Evolutionary conservation across 1,140 invertebrate species (phyloP).

Genomic region (Akabosia matsudoensis): DNA sequence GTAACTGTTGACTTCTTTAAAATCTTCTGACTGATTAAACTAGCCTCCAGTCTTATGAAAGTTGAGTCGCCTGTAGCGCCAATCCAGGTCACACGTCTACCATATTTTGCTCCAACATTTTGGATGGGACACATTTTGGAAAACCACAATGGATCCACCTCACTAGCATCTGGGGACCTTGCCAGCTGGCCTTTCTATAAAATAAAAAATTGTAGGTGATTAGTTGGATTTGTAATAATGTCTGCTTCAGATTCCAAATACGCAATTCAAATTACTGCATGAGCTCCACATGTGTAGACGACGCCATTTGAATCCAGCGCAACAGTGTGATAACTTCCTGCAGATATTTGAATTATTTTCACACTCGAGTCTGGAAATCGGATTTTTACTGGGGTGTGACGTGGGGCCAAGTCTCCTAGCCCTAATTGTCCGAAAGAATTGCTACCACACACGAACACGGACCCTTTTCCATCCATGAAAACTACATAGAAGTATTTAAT

Average conservation of each 20-base stretch:
- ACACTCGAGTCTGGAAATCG: constrained; percentile 63
- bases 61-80: constrained; percentile 92
- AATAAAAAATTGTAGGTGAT: constrained; percentile 35
- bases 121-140: constrained; percentile 47
- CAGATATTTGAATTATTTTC: constrained; percentile 69
- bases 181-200: constrained; percentile 84
- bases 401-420: constrained; percentile 72
- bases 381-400: constrained; percentile 72
- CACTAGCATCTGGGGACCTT: constrained; percentile 54
- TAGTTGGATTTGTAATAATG: background rate
- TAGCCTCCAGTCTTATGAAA: constrained; percentile 88
- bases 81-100: constrained; percentile 85
- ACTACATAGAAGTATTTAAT: constrained; percentile 53
- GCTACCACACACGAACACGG: constrained; percentile 81
- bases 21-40: constrained; percentile 81
- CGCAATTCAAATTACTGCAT: constrained; percentile 62
- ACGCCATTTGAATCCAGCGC: constrained; percentile 84
- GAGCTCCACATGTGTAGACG: constrained; percentile 88
- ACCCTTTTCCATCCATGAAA: constrained; percentile 69
- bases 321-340: constrained; percentile 92
- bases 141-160: constrained; percentile 46
- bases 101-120: constrained; percentile 66
- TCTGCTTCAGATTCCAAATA: background rate
- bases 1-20: constrained; percentile 81
- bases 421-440: constrained; percentile 94